Base-by-base conservation (phyloP, 1,140 invertebrate species). In the Solenopsis invicta region DNA sequence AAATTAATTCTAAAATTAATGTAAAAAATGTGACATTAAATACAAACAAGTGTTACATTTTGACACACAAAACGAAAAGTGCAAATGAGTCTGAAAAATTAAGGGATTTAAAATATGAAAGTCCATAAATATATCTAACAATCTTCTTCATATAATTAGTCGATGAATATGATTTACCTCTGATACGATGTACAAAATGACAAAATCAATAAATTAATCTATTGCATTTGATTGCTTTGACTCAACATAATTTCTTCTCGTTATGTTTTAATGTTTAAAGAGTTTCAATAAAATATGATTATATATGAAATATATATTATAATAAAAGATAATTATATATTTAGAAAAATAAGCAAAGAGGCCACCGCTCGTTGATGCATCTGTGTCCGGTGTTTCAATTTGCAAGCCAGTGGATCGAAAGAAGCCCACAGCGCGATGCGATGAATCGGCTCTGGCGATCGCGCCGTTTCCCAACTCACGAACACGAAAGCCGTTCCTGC, bases 361-460 rank as follows among this genome's bases (percentile, higher is more conserved):
- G 24, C 34, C 34, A 24, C 3, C 45, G 18, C 0, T 56, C 37
- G 29, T 16, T 52, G 13, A 54, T 16, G n/a, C n/a, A 54, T 48
- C 18, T 5, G n/a, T 52, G 66, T 10, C 21, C 37, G 37, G 5
- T 13, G 48, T 84, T 84, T 84, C 80, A 62, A 84, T 75, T 61
- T 48, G 54, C 80, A 64, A 75, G 29, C n/a, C n/a, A 21, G 41
- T 50, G 37, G 69, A 29, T 82, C 80, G 52, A 61, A 61, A 74
- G 41, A 12, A 75, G 41, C 41, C 24, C 18, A 16, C n/a, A 37
- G 54, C 41, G 52, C 37, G 54, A 34, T 34, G n/a, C 77, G 78
- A 82, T 54, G 50, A 54, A 81, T 81, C 77, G 77, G 50, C 48
- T 54, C 34, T 41, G 52, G 78, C 78, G 41, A 81, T 81, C 78